Base-by-base conservation (phyloP, 2,888 invertebrate genomes). In the Sthenelais limicola region DNA sequence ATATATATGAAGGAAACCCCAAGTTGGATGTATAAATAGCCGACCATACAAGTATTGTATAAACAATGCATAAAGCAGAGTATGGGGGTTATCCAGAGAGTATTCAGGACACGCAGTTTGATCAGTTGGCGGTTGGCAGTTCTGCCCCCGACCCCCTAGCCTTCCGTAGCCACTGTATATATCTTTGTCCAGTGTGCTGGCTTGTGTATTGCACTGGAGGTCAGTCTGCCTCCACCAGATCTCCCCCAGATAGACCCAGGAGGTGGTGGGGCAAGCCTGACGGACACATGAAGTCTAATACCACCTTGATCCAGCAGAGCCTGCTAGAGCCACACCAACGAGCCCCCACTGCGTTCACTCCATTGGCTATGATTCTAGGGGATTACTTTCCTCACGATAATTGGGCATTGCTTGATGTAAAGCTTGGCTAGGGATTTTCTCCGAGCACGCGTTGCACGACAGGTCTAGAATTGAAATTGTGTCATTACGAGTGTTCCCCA, bases 361-460 rank as follows among this genome's bases (percentile, higher is more conserved):
- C 62, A 62, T 62, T 62, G n/a, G 62, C 62, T 35, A 62, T 62
- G 62, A 62, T 33, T 62, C 62, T 43, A 35, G 5, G 35, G 62
- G 62, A 62, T 62, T 62, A 62, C 62, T 43, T 62, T 38, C 9
- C 62, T 62, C 62, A 62, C 62, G 62, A 62, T 62, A 62, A 62
- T 62, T 62, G 62, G 62, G 62, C 62, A 62, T 62, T 62, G 62
- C 62, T 62, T 62, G 62, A 62, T 62, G 62, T 62, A 62, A 62
- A 43, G 62, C 62, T 62, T 62, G 62, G 62, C 62, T 24, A 2
- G 62, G 62, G 62, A 62, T 62, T 62, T 38, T 62, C 62, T 35
- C 38, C 38, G 38, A 43, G 38, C 38, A 43, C 62, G 1, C 3
- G 38, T 21, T n/a, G 62, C 38, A 18, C n/a, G 62, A 62, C 62